Conservation (phyloP, 2,888 invertebrate species). For the Scaeva pyrastri region DNA sequence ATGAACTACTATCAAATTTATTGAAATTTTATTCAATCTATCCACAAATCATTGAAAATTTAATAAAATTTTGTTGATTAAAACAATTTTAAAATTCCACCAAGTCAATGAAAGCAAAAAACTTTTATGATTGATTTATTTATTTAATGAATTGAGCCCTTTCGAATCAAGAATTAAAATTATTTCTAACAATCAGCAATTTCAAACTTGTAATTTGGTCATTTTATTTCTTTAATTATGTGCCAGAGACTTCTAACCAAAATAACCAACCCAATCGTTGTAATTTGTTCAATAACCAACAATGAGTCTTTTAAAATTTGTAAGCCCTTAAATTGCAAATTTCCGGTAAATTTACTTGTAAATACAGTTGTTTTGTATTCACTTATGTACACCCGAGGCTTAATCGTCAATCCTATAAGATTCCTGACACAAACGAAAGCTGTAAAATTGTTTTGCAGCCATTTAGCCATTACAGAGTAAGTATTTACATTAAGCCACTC, state of each 20-base stretch:
- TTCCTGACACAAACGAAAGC: slow-evolving; percentile 30
- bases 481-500: slow-evolving; percentile 19
- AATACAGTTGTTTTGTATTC: neutral
- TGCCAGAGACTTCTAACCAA: neutral
- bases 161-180: neutral
- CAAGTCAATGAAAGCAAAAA: neutral
- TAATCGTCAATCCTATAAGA: neutral
- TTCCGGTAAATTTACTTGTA: slow-evolving; percentile 3
- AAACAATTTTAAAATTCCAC: slow-evolving; percentile 1
- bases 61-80: too few species aligned
- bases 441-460: slow-evolving; percentile 9
- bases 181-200: neutral
- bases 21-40: too few species aligned
- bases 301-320: neutral
- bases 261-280: neutral
- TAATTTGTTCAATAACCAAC: slow-evolving; percentile 7
- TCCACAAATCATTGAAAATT: too few species aligned
- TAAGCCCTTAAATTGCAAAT: slow-evolving; percentile 23
- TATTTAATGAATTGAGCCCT: neutral
- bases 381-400: neutral
- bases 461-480: neutral
- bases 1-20: too few species aligned
- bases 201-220: neutral
- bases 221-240: neutral
- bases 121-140: neutral